Evolutionary conservation across 2,113 vertebrate species (phyloP), one percentile per base, ranked within the genome.

Genomic region (Neogale vison): DNA sequence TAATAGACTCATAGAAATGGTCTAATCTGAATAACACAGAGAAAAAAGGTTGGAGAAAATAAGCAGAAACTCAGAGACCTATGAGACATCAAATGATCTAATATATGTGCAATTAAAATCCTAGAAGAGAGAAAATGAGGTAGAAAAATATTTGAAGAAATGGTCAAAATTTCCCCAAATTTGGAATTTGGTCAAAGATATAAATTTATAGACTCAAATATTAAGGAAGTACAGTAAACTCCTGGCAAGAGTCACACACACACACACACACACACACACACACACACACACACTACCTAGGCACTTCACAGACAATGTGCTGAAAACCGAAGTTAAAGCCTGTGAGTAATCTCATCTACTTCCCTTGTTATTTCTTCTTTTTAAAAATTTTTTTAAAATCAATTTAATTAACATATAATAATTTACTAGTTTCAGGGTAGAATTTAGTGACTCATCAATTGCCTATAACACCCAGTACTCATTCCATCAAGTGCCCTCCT

Each of bases 151-250:
- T 72, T 76, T 74, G 39, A 90, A 71, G 47, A 90, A 85, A 90
- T 86, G 23, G 2, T 31, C 26, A 79, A 55, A 65, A 79, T 80
- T 59, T 89, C 10, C n/a, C 34, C 17, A 89, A 81, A 85, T 89
- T 97, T 93, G 45, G 34, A 81, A 85, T 89, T 97, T 93, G 45
- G 34, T 59, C 29, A 89, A 91, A 36, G 34, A 82, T 87, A 87
- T 50, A 87, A 90, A 83, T n/a, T 24, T 63, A 88, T 34, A 93
- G 61, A 80, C 39, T 74, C 55, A 74, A 86, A 90, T 26, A 74
- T 39, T 82, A n/a, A 87, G 84, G 24, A 89, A 71, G 45, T 90
- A 81, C 20, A 87, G 57, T 69, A 95, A 91, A 77, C 20, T 15
- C 39, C n/a, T 65, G 61, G 31, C n/a, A 90, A 47, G 26, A 85